Evolutionary conservation across 2,797 vertebrate species (phyloP).

Genomic region (Muscicapa striata): DNA sequence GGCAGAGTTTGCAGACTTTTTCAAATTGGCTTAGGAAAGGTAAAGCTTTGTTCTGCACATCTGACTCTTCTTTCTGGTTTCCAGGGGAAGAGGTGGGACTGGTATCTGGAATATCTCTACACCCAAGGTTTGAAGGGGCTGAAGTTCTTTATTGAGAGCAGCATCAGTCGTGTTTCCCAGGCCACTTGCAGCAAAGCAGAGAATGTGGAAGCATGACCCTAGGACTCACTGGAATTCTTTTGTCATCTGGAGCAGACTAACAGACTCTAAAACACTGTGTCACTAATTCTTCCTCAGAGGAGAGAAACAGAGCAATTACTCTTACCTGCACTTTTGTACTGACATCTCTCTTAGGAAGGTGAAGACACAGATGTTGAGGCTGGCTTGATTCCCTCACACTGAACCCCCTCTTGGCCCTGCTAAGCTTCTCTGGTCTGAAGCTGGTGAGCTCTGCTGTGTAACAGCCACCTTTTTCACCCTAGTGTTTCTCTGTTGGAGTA

Average conservation of each 20-base stretch:
- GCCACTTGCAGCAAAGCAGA: not conserved
- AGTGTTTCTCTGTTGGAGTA: not conserved
- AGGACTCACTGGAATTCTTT: not conserved
- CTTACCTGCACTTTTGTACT: not conserved
- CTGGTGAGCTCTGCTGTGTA: not conserved
- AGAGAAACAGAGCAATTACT: not conserved
- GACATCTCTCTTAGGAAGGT: not conserved
- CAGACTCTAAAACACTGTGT: not conserved
- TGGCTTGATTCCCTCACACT: not conserved
- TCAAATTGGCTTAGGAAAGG: not conserved
- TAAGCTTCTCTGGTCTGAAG: not conserved
- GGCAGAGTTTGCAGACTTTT: not conserved
- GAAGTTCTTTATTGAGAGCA: constrained; percentile 84
- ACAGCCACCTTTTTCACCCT: not conserved
- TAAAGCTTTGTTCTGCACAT: not conserved
- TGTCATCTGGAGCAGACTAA: not conserved
- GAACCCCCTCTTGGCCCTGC: not conserved
- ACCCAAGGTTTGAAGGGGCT: constrained; percentile 85
- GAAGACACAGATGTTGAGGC: not conserved
- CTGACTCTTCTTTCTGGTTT: constrained; percentile 53
- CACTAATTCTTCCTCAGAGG: not conserved
- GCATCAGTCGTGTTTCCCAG: constrained; percentile 71
- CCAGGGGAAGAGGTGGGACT: constrained; percentile 84
- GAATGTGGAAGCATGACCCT: not conserved
- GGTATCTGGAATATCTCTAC: constrained; percentile 91